Evolutionary conservation across 2,113 vertebrate species (phyloP).

Genomic region (Serranochromis macrocephalus): DNA sequence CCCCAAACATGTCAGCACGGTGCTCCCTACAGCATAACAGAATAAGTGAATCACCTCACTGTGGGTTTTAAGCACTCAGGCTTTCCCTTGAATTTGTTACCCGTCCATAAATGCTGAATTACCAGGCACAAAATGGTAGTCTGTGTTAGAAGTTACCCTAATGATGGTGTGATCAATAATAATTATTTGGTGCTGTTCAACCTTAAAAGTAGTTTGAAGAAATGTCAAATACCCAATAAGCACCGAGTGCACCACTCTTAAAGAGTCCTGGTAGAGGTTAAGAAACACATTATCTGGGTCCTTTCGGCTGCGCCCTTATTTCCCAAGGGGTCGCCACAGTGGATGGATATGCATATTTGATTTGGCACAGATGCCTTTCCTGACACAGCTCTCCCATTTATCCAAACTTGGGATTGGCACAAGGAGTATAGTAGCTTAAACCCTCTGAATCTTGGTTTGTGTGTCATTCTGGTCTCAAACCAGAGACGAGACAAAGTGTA

Average conservation of each 20-base stretch:
- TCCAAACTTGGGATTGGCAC: neutral
- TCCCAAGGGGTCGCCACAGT: neutral
- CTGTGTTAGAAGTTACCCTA: neutral
- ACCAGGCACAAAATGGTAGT: neutral
- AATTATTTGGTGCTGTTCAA: neutral
- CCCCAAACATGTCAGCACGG: neutral
- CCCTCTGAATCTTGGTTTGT: neutral
- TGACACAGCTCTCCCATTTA: neutral
- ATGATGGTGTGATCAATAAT: neutral
- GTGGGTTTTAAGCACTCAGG: neutral
- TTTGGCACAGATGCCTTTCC: neutral
- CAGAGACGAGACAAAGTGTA: neutral
- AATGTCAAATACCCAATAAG: neutral
- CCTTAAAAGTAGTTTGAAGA: neutral
- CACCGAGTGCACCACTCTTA: neutral
- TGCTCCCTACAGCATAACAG: neutral
- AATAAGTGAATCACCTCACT: neutral
- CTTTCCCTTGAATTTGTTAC: neutral
- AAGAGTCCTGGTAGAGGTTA: neutral
- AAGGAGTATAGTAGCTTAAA: neutral
- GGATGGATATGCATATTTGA: neutral
- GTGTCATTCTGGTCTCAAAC: neutral
- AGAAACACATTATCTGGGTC: neutral
- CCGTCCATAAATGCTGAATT: neutral
- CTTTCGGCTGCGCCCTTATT: neutral